Conservation (phyloP, 2,113 vertebrate genomes). For the Microtus richardsoni region DNA sequence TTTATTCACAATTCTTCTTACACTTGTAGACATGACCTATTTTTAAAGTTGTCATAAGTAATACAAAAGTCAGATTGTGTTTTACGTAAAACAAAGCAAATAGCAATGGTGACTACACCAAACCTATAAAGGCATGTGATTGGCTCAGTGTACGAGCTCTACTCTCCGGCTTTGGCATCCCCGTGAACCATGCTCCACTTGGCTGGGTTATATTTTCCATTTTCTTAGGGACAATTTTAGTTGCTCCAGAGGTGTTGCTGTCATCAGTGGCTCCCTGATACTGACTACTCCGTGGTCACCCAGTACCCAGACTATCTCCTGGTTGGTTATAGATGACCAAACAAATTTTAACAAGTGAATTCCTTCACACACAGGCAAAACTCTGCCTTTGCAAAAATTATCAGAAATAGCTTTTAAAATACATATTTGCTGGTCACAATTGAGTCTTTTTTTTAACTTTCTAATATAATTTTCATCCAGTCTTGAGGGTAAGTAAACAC, state of each 20-base stretch:
- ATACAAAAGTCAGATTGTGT: conserved; percentile 51
- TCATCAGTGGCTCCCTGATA: background rate
- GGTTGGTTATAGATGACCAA: background rate
- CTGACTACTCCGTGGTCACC: background rate
- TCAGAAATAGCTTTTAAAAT: background rate
- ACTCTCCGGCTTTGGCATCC: background rate
- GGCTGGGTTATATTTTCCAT: background rate
- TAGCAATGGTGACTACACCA: background rate
- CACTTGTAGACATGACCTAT: conserved; percentile 30
- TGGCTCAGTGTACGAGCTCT: background rate
- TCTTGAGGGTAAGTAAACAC: background rate
- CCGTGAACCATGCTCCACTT: background rate
- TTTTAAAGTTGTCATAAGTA: conserved; percentile 44
- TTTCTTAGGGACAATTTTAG: background rate
- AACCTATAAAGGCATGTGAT: background rate
- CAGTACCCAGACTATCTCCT: background rate
- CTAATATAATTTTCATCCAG: background rate
- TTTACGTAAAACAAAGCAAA: conserved; percentile 41
- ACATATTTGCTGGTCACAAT: background rate
- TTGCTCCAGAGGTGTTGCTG: background rate
- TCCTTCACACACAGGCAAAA: background rate
- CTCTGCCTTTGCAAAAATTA: conserved; percentile 32
- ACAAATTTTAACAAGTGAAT: background rate
- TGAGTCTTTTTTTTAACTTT: background rate
- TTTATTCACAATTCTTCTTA: conserved; percentile 35